These are phyloP conservation scores for Dendrocopos noguchii DNA, from an alignment of 2,113 vertebrate genomes.

Conservation along the genomic window DNA sequence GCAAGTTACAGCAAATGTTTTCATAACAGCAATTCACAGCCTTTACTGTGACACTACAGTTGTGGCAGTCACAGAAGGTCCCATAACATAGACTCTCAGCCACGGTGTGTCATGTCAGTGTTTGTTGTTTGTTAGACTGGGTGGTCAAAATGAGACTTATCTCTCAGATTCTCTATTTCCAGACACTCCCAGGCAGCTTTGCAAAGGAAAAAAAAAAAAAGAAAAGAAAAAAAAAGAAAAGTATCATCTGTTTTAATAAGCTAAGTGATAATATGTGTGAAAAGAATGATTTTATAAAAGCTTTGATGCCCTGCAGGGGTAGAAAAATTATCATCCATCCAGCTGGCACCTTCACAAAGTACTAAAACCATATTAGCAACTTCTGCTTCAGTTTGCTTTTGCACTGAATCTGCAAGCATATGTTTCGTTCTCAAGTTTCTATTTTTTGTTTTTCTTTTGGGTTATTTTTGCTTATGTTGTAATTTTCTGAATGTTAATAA, in stretches of 20 bases:
- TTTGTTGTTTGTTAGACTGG: constrained; percentile 66
- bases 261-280: constrained; percentile 84
- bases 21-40: constrained; percentile 84
- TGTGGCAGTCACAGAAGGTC: constrained; percentile 76
- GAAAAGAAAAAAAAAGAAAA: constrained; percentile 75
- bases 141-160: constrained; percentile 71
- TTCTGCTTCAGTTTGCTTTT: constrained; percentile 79
- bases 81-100: constrained; percentile 50
- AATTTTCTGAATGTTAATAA: constrained; percentile 65
- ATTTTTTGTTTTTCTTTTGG: constrained; percentile 58
- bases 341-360: constrained; percentile 83
- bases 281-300: constrained; percentile 84
- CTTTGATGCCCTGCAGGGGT: constrained; percentile 84
- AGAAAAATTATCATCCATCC: constrained; percentile 82
- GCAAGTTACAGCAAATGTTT: constrained; percentile 83
- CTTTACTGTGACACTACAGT: constrained; percentile 76
- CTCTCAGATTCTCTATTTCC: constrained; percentile 67
- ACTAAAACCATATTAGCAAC: constrained; percentile 81
- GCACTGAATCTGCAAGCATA: constrained; percentile 73
- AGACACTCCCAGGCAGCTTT: constrained; percentile 67
- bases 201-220: constrained; percentile 73
- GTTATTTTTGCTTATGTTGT: constrained; percentile 73
- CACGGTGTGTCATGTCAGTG: constrained; percentile 65
- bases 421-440: constrained; percentile 75
- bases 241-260: constrained; percentile 86